Conservation (phyloP, 2,797 vertebrate genomes). For the Eulemur albifrons region DNA sequence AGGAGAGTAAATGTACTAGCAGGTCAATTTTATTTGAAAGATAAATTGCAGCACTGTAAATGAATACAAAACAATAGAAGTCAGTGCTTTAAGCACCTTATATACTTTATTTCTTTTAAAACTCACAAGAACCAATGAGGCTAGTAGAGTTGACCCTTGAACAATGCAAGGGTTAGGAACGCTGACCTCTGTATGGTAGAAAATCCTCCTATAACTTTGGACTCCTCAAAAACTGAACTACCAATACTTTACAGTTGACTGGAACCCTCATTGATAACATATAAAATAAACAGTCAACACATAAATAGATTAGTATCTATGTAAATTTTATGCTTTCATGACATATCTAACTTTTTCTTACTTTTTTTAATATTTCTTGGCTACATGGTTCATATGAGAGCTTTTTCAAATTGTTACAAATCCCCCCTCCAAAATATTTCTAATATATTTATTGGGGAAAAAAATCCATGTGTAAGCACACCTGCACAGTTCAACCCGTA, state of each 20-base stretch:
- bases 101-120: not conserved
- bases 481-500: not conserved
- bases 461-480: not conserved
- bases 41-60: not conserved
- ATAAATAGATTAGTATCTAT: not conserved
- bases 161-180: not conserved
- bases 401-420: not conserved
- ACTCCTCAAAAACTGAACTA: not conserved
- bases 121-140: not conserved
- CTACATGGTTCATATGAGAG: not conserved
- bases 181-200: not conserved
- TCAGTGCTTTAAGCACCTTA: not conserved
- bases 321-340: not conserved
- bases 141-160: not conserved
- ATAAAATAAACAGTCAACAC: not conserved
- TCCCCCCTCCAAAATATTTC: too few species aligned
- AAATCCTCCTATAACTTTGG: not conserved
- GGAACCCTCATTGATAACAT: not conserved
- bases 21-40: constrained; percentile 33
- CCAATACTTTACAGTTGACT: not conserved
- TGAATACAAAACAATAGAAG: not conserved
- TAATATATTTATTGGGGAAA: not conserved
- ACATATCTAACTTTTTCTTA: not conserved
- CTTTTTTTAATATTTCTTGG: not conserved
- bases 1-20: not conserved